Base-by-base conservation (phyloP, 2,888 invertebrate species). In the Amphipoea lucens region DNA sequence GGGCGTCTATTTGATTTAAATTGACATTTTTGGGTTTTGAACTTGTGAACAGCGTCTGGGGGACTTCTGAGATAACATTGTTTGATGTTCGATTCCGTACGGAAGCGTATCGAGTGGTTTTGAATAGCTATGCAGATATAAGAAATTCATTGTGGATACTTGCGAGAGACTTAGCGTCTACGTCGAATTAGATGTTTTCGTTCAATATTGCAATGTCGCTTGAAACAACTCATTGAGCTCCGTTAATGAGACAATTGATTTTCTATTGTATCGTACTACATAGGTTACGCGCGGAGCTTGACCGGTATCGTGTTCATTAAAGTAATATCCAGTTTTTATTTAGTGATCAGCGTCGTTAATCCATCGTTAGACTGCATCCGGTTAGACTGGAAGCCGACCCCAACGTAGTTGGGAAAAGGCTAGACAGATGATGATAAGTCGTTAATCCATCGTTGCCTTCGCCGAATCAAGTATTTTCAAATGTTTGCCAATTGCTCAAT, bases 401-500 rank as follows among this genome's bases (percentile, higher is more conserved):
- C 29, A 29, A 29, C 29, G 29, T 29, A 29, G 29, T 29, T 29
- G 29, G 29, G 29, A 29, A 29, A 29, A 29, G 29, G 29, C 29
- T 29, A 29, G 29, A 29, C 29, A 29, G 29, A 29, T 29, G 29
- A 29, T 29, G 29, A 29, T 29, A 29, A 29, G 42, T 45, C 11
- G 1, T 40, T 20, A 45, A 67, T 17, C 7, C n/a, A 67, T 62
- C 29, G 48, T 76, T 57, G 40, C 23, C 29, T 60, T 62, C 54
- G 29, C 11, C 54, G 48, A 65, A 20, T 73, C 51, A 63, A 80
- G 36, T 72, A 82, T 83, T 73, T 71, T 66, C 82, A 62, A 86
- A 73, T 70, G 62, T 48, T 76, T 68, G 60, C 60, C 51, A 66
- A 73, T 85, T 83, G 73, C 76, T 65, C 82, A 82, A 86, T 86